phyloP scores from a whole-genome alignment of 35 echinoderm and acorn worm genomes.

The Eucidaris tribuloides region DNA sequence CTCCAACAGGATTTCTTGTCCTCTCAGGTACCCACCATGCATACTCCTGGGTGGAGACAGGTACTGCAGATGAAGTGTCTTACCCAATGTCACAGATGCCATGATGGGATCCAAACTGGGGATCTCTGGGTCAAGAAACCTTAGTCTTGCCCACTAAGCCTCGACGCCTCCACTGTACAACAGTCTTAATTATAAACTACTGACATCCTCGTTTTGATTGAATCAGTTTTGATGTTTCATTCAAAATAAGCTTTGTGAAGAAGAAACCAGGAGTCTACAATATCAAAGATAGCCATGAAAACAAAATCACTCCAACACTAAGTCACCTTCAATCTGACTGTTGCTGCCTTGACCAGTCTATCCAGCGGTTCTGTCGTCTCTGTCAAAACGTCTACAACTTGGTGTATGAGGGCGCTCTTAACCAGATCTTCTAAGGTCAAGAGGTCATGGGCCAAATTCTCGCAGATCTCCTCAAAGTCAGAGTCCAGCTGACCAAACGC shows the following conservation, averaged over 20 bases:
- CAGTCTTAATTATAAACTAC: background rate
- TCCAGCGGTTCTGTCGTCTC: slow-evolving; percentile 87
- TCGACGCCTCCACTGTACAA: background rate
- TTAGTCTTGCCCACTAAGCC: too few relatives aligned
- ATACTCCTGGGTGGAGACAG: too few relatives aligned
- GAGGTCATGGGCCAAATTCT: slow-evolving; percentile 62
- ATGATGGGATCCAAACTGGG: too few relatives aligned
- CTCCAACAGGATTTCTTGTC: too few relatives aligned
- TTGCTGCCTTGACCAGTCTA: slow-evolving; percentile 80
- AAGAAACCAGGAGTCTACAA: background rate
- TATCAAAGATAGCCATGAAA: background rate
- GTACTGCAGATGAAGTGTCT: too few relatives aligned
- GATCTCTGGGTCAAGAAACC: too few relatives aligned
- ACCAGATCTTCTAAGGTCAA: slow-evolving; percentile 67
- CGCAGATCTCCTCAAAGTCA: slow-evolving; percentile 75
- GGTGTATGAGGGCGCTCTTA: slow-evolving; percentile 54
- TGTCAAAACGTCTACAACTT: slow-evolving; percentile 71
- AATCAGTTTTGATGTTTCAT: too few relatives aligned
- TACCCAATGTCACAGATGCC: too few relatives aligned
- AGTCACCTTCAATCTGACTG: slow-evolving; percentile 67
- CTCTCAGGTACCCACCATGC: too few relatives aligned
- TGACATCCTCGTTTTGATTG: background rate
- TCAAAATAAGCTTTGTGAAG: background rate
- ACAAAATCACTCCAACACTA: background rate
- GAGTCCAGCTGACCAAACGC: slow-evolving; percentile 61